Conservation (phyloP, 2,797 vertebrate genomes). For the Arctocebus calabarensis region DNA sequence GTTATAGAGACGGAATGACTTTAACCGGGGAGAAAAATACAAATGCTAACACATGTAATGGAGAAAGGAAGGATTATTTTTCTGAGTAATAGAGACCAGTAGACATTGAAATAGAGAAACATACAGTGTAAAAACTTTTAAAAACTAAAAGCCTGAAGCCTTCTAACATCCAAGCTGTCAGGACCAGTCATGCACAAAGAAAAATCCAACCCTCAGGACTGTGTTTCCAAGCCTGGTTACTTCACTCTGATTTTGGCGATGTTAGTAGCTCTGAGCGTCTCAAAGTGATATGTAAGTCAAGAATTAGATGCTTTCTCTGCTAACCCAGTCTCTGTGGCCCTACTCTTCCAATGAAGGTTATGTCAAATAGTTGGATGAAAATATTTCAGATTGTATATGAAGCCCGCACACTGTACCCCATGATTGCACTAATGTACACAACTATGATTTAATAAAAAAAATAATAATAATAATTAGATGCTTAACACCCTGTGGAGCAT, state of each 20-base stretch:
- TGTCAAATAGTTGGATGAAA: no score
- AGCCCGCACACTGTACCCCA: no score
- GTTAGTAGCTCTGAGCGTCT: not conserved
- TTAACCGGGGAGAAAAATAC: not conserved
- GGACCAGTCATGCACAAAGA: not conserved
- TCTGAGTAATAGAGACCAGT: not conserved
- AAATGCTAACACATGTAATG: not conserved
- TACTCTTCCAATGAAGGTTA: no score
- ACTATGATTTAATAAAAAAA: no score
- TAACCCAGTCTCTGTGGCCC: no score
- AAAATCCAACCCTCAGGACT: not conserved
- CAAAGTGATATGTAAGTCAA: slow-evolving; percentile 1
- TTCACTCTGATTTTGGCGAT: not conserved
- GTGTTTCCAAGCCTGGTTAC: not conserved
- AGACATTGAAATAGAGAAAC: slow-evolving; percentile 11
- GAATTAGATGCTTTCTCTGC: not conserved
- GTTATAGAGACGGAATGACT: not conserved
- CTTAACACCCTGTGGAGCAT: not conserved
- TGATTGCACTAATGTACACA: no score
- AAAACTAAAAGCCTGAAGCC: slow-evolving; percentile 19
- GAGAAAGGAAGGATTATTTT: not conserved
- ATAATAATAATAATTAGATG: not conserved
- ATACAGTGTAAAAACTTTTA: not conserved
- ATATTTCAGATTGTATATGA: no score
- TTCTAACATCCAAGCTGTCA: slow-evolving; percentile 28